These are phyloP conservation scores for Sminthurinus aureus DNA, from an alignment of 2,888 invertebrate genomes.

Conservation along the genomic window DNA sequence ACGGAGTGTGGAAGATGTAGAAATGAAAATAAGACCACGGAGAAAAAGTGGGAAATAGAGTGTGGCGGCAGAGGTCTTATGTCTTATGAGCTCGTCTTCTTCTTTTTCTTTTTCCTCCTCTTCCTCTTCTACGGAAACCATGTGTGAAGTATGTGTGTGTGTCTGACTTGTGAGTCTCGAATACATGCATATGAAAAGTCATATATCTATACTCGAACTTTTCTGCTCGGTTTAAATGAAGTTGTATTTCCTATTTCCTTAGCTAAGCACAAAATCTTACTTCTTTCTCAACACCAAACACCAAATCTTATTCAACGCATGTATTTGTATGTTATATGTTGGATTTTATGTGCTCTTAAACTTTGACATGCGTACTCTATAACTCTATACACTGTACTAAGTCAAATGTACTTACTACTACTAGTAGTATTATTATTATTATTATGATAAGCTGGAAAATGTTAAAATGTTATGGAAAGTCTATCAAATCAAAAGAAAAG, in stretches of 20 bases:
- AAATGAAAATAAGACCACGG: slow-evolving; percentile 13
- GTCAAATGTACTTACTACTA: no score
- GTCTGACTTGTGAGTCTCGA: not conserved
- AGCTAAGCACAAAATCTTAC: no score
- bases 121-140: slow-evolving; percentile 12
- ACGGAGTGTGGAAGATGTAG: not conserved
- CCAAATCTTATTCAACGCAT: not conserved
- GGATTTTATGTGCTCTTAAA: not conserved
- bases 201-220: not conserved
- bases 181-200: not conserved
- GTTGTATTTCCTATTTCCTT: no score
- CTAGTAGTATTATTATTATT: no score
- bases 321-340: not conserved
- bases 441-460: no score
- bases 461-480: no score
- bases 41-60: not conserved
- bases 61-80: slow-evolving; percentile 1
- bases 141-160: slow-evolving; percentile 4
- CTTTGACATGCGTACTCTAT: not conserved
- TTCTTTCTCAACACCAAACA: not conserved
- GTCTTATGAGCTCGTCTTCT: not conserved
- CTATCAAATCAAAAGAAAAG: no score
- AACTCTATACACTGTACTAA: no score
- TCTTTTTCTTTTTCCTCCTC: not conserved
- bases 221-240: not conserved